phyloP scores from a whole-genome alignment of 2,797 vertebrate genomes.

The Craterocephalus amniculus region DNA sequence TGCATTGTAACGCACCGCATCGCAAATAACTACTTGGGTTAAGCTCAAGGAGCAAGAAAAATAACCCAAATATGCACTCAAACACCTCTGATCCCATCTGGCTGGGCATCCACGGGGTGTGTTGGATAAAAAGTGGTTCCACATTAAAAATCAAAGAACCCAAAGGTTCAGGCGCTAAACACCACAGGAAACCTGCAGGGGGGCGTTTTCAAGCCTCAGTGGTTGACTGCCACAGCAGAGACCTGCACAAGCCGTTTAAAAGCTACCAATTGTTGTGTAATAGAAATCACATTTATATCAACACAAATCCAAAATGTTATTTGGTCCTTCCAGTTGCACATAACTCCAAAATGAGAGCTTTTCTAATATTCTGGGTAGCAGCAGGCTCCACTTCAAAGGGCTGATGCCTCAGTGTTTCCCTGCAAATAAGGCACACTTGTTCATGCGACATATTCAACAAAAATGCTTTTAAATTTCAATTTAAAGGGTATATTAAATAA shows the following conservation, averaged over 20 bases:
- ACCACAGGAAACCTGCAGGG: not conserved
- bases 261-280: not conserved
- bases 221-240: not conserved
- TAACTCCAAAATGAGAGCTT: not conserved
- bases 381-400: constrained; percentile 14
- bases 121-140: not conserved
- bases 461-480: not conserved
- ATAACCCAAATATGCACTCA: not conserved
- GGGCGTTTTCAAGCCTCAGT: not conserved
- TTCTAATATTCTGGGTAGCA: constrained; percentile 5
- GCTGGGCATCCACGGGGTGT: not conserved
- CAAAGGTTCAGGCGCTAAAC: not conserved
- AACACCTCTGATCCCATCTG: not conserved
- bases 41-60: not conserved
- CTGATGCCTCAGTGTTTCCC: constrained; percentile 40
- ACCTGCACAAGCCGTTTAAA: not conserved
- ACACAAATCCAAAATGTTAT: not conserved
- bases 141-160: not conserved
- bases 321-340: constrained; percentile 33
- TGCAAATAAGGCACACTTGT: constrained; percentile 44
- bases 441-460: not conserved
- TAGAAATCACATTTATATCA: not conserved
- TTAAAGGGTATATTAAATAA: not conserved
- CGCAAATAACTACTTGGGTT: not conserved
- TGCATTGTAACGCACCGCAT: not conserved